A percentile compares a stretch with the other conserved stretches of the same genome.
phyloP scores from a whole-genome alignment of 2,797 vertebrate species.

The Sebastes goodei region DNA sequence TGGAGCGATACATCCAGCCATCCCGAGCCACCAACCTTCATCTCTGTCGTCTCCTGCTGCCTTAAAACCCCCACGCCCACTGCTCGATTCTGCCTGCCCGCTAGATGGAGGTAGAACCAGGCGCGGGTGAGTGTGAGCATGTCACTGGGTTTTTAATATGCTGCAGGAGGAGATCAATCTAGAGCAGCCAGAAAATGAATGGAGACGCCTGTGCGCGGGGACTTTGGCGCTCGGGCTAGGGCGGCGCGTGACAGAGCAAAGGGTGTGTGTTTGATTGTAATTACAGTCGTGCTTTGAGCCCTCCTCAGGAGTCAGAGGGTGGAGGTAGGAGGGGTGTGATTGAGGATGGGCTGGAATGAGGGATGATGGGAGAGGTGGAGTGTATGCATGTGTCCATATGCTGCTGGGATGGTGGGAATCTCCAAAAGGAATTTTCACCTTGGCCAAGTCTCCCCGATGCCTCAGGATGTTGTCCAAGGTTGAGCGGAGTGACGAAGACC shows the following conservation, averaged over 20 bases:
- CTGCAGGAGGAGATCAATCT: constrained; percentile 48
- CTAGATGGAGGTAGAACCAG: constrained; percentile 50
- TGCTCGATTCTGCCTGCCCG: constrained; percentile 23
- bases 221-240: constrained; percentile 20
- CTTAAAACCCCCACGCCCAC: constrained; percentile 18
- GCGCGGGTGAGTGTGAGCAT: constrained; percentile 34
- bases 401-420: constrained; percentile 68
- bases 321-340: constrained; percentile 64
- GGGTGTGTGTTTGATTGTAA: constrained; percentile 86
- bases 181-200: constrained; percentile 44
- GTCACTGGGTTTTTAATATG: constrained; percentile 59
- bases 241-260: constrained; percentile 71
- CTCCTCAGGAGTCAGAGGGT: constrained; percentile 73
- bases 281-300: constrained; percentile 84
- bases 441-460: constrained; percentile 48
- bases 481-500: constrained; percentile 35
- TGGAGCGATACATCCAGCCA: constrained; percentile 39
- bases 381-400: constrained; percentile 74
- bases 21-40: constrained; percentile 38
- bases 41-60: constrained; percentile 36
- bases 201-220: constrained; percentile 28
- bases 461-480: constrained; percentile 65
- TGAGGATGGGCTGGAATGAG: constrained; percentile 69
- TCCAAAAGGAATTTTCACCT: constrained; percentile 73
- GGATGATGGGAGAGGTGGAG: constrained; percentile 69